Conservation (phyloP, 2,113 vertebrate species). For the Lagopus leucura region DNA sequence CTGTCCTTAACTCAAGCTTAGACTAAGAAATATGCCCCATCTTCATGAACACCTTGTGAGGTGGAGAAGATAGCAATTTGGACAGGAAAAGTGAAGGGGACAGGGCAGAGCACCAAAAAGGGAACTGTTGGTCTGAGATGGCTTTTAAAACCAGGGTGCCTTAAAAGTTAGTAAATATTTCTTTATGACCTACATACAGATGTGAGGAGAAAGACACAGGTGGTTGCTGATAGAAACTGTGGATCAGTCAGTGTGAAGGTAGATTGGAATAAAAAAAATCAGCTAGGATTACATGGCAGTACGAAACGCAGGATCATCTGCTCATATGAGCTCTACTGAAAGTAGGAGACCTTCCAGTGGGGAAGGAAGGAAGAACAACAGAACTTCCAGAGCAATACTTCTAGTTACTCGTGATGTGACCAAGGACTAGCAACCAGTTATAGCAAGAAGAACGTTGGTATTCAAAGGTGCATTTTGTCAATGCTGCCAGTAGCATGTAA, state of each 20-base stretch:
- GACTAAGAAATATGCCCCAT: not conserved
- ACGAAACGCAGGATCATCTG: no score
- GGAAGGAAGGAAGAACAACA: not conserved
- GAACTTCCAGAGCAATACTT: not conserved
- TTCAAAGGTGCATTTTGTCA: not conserved
- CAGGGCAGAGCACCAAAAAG: not conserved
- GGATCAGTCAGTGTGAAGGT: not conserved
- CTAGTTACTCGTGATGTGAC: not conserved
- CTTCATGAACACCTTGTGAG: not conserved
- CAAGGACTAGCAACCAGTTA: not conserved
- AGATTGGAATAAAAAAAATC: not conserved
- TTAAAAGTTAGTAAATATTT: not conserved
- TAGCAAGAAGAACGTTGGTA: not conserved
- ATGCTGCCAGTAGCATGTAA: not conserved
- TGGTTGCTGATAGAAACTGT: not conserved
- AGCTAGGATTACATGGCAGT: not conserved
- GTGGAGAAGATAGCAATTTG: not conserved
- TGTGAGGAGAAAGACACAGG: not conserved
- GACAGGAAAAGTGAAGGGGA: not conserved
- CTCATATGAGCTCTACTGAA: not conserved
- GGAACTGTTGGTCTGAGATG: not conserved
- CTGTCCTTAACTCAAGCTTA: not conserved
- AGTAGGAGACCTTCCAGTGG: not conserved
- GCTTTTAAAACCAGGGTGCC: fast-evolving
- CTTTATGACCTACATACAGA: not conserved